Conservation (phyloP, 2,797 vertebrate genomes). For the Pipistrellus pipistrellus region DNA sequence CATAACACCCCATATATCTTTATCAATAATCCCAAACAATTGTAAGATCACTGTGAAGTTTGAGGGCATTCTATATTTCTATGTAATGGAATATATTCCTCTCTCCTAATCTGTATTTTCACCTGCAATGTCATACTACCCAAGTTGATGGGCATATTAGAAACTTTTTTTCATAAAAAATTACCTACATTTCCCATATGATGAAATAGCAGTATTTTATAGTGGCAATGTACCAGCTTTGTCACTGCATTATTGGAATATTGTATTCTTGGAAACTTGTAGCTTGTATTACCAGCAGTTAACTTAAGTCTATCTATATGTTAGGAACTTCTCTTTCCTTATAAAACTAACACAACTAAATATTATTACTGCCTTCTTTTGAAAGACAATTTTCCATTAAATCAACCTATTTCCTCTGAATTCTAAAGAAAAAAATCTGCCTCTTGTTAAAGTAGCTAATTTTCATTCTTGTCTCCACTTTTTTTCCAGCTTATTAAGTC, state of each 20-base stretch:
- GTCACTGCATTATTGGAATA: not conserved
- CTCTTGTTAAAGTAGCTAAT: not conserved
- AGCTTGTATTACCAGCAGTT: not conserved
- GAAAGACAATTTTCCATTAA: not conserved
- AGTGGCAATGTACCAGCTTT: not conserved
- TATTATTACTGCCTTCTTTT: not conserved
- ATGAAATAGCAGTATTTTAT: not conserved
- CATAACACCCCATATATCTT: not conserved
- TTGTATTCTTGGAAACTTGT: not conserved
- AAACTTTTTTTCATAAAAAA: not conserved
- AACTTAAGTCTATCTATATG: not conserved
- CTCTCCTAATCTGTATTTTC: not conserved
- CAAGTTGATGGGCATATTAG: not conserved
- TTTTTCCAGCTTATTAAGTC: not conserved
- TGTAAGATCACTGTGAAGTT: not conserved
- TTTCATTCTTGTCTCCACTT: not conserved
- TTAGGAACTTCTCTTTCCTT: not conserved
- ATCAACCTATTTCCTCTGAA: constrained; percentile 8
- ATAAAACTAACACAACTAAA: not conserved
- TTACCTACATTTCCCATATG: not conserved
- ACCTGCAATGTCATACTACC: not conserved
- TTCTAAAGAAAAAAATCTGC: not conserved
- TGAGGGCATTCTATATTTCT: not conserved
- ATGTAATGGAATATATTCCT: not conserved
- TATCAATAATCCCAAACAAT: not conserved